Percentiles rank a stretch among this genome's conserved stretches.
Evolutionary conservation across 2,888 invertebrate species (phyloP).

Genomic region (Caenorhabditis afra): DNA sequence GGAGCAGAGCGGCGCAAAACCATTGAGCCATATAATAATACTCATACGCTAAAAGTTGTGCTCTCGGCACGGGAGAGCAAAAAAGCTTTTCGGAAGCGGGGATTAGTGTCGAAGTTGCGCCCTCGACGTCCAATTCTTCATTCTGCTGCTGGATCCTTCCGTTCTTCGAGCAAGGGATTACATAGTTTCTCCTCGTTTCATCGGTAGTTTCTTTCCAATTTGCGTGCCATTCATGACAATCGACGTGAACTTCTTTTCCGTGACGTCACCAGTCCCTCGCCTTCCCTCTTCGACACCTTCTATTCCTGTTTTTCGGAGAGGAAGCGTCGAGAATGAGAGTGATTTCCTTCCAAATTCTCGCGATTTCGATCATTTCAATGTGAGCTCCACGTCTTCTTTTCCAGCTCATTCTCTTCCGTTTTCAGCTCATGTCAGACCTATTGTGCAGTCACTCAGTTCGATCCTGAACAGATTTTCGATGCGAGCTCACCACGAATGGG

Average conservation of each 20-base stretch:
- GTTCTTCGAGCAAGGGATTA: slow-evolving; percentile 37
- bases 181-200: background rate
- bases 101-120: slow-evolving; percentile 45
- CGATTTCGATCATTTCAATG: slow-evolving; percentile 19
- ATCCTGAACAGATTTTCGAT: slow-evolving; percentile 17
- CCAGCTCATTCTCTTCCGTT: background rate
- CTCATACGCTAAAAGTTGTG: slow-evolving; percentile 47
- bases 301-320: background rate
- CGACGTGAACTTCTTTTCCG: background rate
- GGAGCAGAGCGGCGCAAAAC: slow-evolving; percentile 37
- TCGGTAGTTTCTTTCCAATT: background rate
- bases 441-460: slow-evolving; percentile 15
- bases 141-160: slow-evolving; percentile 16
- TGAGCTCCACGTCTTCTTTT: background rate
- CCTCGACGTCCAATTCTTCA: slow-evolving; percentile 17
- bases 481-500: background rate
- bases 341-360: slow-evolving; percentile 18
- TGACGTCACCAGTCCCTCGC: background rate
- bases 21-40: slow-evolving; percentile 61
- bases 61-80: background rate
- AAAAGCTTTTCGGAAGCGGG: slow-evolving; percentile 28
- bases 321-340: slow-evolving; percentile 17
- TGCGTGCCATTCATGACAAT: background rate
- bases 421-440: slow-evolving; percentile 8
- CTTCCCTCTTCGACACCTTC: background rate